Evolutionary conservation across 2,797 vertebrate species (phyloP), one percentile per base, ranked within the genome.

Genomic region (Pseudotriccus pelzelni): DNA sequence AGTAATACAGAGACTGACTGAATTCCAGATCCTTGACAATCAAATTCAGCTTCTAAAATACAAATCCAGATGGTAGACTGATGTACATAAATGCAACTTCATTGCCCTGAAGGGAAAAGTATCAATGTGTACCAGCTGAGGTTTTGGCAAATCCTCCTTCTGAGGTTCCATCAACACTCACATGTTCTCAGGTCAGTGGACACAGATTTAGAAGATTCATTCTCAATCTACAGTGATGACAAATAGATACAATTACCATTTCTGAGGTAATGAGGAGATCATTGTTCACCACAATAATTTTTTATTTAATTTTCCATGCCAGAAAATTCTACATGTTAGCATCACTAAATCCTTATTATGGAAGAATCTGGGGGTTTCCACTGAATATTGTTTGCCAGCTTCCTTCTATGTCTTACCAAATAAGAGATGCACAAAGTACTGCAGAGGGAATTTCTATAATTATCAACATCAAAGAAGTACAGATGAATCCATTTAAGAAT

Each of bases 71-170:
- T 81, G 79, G 46, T 2, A 77, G 69, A 64, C 28, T 66, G 68
- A 74, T 73, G 43, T 72, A 84, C 92, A 95, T 39, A 91, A 83
- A 82, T 50, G 46, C 23, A 96, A 53, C 39, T 87, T 55, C 68
- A 70, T 20, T 49, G 36, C 36, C 64, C 84, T 43, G 41, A 59
- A 93, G 70, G 56, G 44, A 91, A 36, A 13, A 59, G 22, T 17
- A 74, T 64, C 75, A 70, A 43, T 14, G 21, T 28, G 32, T 41
- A 90, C 74, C 66, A 91, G 68, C 52, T 92, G 86, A 93, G 56
- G 49, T 83, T 92, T 74, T 68, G 58, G 68, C 53, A 92, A 79
- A 76, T 47, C 8, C 10, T 43, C 24, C 20, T 84, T 67, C 14
- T 72, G 36, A 85, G 39, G 23, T 83, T 75, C 68, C 84, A 2